phyloP scores from a whole-genome alignment of 2,797 vertebrate genomes.

The Heteromormyrus szaboi region DNA sequence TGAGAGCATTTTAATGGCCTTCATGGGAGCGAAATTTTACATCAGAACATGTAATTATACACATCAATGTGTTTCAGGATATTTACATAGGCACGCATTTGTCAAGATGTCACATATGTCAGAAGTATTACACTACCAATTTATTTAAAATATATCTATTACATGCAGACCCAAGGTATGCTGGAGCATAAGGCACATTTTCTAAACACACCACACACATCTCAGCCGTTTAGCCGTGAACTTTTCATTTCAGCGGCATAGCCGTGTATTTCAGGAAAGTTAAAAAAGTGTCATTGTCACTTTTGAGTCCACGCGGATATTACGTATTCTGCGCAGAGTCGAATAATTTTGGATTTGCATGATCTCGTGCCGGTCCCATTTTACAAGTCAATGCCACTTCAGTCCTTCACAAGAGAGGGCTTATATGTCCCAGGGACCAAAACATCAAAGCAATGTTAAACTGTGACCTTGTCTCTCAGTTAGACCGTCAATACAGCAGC shows the following conservation, averaged over 20 bases:
- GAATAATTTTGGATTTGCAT: conserved; percentile 12
- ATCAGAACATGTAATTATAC: not conserved
- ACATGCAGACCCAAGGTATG: not conserved
- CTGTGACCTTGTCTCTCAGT: conserved; percentile 10
- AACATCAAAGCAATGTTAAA: conserved; percentile 10
- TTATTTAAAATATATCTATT: not conserved
- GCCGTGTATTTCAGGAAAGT: not conserved
- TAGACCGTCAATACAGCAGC: conserved; percentile 3
- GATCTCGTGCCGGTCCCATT: conserved; percentile 4
- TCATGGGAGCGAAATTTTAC: not conserved
- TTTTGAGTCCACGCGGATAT: not conserved
- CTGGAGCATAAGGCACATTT: not conserved
- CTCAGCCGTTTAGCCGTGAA: not conserved
- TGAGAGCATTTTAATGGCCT: not conserved
- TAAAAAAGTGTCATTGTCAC: not conserved
- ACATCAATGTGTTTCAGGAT: not conserved
- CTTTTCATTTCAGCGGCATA: not conserved
- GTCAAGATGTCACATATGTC: conserved; percentile 8
- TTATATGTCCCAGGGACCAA: conserved; percentile 3
- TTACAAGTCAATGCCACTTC: conserved; percentile 11
- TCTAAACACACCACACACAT: not conserved
- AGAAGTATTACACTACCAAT: not conserved
- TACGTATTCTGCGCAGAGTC: conserved; percentile 1
- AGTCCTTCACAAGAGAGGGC: not conserved
- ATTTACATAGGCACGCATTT: not conserved